Evolutionary conservation across 2,113 vertebrate genomes (phyloP), one percentile per base, ranked within the genome.

Genomic region (Hippocampus comes): DNA sequence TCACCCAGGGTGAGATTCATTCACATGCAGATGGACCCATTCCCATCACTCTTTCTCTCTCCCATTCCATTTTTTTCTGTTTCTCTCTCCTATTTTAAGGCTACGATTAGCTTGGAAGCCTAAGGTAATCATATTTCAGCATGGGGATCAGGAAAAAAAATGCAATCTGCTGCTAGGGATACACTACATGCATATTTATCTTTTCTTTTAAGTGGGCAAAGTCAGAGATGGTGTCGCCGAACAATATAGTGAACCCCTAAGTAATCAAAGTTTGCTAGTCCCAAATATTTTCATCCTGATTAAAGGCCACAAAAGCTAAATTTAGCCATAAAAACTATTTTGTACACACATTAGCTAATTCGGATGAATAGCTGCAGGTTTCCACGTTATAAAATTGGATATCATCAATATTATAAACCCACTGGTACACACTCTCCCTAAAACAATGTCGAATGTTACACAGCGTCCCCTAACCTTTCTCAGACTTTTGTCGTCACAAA

Each of bases 101-200:
- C 84, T 87, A 79, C 75, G 72, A 83, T 88, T 90, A 89, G 84
- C 83, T 82, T 86, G 79, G 85, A 82, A 83, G 89, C 91, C 90
- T 84, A 82, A 87, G 91, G 93, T 93, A 90, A 93, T 92, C 91
- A 92, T 93, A 90, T 92, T 90, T 92, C 88, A 91, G 85, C 78
- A 72, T 80, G 46, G 78, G 80, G 77, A 86, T 78, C 73, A 66
- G 80, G 78, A 81, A 82, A 88, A 90, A 92, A 88, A 90, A 92
- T 89, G 87, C 88, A 74, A 71, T 82, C 82, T 81, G 82, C 87
- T 66, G 85, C 89, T 84, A 71, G 80, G 85, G 89, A 92, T 85
- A 83, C 84, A 89, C 90, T 90, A 90, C 83, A 90, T 85, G 84
- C 77, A 81, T 84, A 94, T 93, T 85, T 91, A 87, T 93, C 91